phyloP scores from a whole-genome alignment of 1,140 invertebrate genomes.

The Lerema accius region DNA sequence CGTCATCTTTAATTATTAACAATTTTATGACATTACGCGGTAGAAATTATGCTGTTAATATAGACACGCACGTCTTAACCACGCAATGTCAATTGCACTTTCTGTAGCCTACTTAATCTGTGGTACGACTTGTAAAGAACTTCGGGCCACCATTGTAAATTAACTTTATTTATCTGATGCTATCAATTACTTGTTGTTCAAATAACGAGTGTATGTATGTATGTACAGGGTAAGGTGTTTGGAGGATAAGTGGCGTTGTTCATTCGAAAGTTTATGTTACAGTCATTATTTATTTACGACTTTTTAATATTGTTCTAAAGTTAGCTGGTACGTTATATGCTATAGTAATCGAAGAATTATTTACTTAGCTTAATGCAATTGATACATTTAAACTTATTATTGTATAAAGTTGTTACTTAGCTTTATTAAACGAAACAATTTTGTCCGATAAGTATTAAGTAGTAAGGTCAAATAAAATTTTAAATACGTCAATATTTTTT shows the following conservation, averaged over 20 bases:
- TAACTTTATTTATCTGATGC: constrained; percentile 35
- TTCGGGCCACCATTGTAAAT: constrained; percentile 22
- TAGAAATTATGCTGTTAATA: too few species aligned
- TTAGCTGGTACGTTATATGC: too few species aligned
- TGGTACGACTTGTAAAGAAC: constrained; percentile 9
- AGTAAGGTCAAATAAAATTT: too few species aligned
- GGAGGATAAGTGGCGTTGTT: constrained; percentile 13
- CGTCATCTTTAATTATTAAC: too few species aligned
- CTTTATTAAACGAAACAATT: too few species aligned
- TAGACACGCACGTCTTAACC: background rate
- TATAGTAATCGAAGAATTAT: too few species aligned
- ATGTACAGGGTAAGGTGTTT: constrained; percentile 13
- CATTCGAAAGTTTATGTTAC: constrained; percentile 19
- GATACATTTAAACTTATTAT: too few species aligned
- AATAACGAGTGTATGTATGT: constrained; percentile 20
- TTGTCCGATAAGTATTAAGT: too few species aligned
- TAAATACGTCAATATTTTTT: too few species aligned
- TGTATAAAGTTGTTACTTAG: too few species aligned
- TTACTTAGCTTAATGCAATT: too few species aligned
- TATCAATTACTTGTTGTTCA: constrained; percentile 33
- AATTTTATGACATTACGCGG: too few species aligned
- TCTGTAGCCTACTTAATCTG: constrained; percentile 5
- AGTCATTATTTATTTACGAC: constrained; percentile 2
- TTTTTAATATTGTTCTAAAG: background rate
- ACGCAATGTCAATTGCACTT: background rate